phyloP scores from a whole-genome alignment of 2,797 vertebrate genomes.

The Carduelis carduelis region DNA sequence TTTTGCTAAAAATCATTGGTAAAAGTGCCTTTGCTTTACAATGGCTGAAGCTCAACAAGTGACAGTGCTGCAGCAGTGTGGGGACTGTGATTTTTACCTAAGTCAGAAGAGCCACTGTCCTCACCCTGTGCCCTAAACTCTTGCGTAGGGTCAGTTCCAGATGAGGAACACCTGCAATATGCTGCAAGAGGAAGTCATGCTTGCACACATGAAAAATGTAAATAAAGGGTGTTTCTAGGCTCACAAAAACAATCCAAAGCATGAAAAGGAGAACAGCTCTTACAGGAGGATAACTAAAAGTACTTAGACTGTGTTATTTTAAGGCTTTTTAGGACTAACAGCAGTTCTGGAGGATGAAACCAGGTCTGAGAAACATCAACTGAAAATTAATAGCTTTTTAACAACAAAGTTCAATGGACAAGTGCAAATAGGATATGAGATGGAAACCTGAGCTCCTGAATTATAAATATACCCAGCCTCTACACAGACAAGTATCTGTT shows the following conservation, averaged over 20 bases:
- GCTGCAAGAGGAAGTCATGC: not conserved
- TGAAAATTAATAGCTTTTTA: constrained; percentile 10
- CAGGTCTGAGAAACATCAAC: not conserved
- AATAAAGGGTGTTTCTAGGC: not conserved
- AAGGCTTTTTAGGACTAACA: not conserved
- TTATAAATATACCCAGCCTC: not conserved
- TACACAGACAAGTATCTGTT: not conserved
- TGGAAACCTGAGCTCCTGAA: not conserved
- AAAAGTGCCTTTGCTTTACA: not conserved
- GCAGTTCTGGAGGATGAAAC: not conserved
- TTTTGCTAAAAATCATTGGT: not conserved
- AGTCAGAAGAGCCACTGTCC: not conserved
- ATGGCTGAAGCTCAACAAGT: not conserved
- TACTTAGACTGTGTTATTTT: not conserved
- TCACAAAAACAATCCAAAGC: not conserved
- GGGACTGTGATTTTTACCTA: not conserved
- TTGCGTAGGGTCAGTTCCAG: not conserved
- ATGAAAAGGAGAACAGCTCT: not conserved
- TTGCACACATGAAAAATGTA: not conserved
- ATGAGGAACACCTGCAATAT: not conserved
- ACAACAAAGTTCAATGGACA: not conserved
- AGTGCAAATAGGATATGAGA: not conserved
- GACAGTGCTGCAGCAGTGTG: not conserved
- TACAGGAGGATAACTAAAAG: not conserved
- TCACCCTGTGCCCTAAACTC: not conserved